phyloP scores from a whole-genome alignment of 1,140 invertebrate genomes.

The Galendromus occidentalis region DNA sequence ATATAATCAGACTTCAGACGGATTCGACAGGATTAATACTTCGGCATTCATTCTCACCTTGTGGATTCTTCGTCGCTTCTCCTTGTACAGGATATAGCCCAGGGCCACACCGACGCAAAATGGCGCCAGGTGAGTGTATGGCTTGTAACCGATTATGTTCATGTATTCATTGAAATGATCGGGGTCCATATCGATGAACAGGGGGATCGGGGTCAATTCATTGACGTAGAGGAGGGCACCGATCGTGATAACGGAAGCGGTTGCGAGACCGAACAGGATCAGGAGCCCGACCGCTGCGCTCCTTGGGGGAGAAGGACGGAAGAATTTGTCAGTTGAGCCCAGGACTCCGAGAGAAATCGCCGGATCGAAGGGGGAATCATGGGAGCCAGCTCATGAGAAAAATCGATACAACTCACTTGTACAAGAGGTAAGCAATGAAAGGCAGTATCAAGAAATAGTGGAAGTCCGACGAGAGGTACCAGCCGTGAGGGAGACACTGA shows the following conservation, averaged over 20 bases:
- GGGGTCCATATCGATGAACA: conserved; percentile 18
- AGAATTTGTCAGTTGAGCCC: too few species aligned
- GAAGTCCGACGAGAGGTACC: conserved; percentile 10
- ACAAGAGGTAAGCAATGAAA: not conserved
- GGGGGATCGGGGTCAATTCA: conserved; percentile 16
- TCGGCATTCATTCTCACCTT: conserved; percentile 9
- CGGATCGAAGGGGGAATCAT: too few species aligned
- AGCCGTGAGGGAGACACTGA: conserved; percentile 10
- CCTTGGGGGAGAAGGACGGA: too few species aligned
- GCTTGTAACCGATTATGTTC: conserved; percentile 19
- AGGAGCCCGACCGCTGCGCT: not conserved
- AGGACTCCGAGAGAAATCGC: too few species aligned
- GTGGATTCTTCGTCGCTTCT: conserved; percentile 15
- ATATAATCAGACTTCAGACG: too few species aligned
- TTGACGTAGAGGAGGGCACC: conserved; percentile 15
- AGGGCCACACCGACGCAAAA: conserved; percentile 19
- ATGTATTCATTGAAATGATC: conserved; percentile 18
- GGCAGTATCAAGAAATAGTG: conserved; percentile 1
- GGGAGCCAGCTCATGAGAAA: too few species aligned
- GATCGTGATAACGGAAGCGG: conserved; percentile 13
- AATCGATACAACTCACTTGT: conserved; percentile 1
- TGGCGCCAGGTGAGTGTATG: conserved; percentile 18
- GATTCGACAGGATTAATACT: too few species aligned
- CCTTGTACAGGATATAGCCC: conserved; percentile 15
- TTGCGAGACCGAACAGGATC: not conserved